A percentile compares a stretch with the other conserved stretches of the same genome.
phyloP scores from a whole-genome alignment of 2,797 vertebrate genomes.

The Nannoperca obscura region DNA sequence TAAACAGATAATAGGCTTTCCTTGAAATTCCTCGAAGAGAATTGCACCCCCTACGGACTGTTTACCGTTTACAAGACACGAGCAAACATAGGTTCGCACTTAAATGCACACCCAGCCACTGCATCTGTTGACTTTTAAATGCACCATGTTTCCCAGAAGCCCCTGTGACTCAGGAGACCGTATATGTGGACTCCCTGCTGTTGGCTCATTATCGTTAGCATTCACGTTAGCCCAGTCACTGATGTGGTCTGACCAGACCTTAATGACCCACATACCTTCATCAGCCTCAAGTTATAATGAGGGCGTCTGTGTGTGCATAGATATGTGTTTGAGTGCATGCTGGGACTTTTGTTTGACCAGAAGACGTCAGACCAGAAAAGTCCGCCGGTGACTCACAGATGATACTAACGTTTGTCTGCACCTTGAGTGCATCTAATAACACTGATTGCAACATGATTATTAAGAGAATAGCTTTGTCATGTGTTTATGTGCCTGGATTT shows the following conservation, averaged over 20 bases:
- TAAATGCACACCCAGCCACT: conserved; percentile 61
- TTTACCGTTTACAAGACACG: conserved; percentile 77
- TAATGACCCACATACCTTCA: conserved; percentile 73
- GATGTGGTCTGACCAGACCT: conserved; percentile 75
- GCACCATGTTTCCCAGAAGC: conserved; percentile 81
- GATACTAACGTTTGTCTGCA: conserved; percentile 38
- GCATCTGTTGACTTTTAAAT: conserved; percentile 83
- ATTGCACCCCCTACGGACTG: conserved; percentile 71
- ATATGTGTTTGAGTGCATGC: conserved; percentile 42
- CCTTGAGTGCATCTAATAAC: conserved; percentile 37
- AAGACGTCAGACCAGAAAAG: conserved; percentile 49
- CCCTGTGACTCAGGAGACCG: conserved; percentile 74
- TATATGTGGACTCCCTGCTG: conserved; percentile 72
- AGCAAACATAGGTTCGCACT: conserved; percentile 65
- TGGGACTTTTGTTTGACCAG: conserved; percentile 46
- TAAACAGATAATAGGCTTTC: conserved; percentile 84
- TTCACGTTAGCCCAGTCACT: conserved; percentile 75
- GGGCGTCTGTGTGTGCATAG: conserved; percentile 6
- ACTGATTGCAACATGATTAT: conserved; percentile 54
- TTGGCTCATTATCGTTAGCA: conserved; percentile 74
- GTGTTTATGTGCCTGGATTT: conserved; percentile 53
- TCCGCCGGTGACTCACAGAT: conserved; percentile 57
- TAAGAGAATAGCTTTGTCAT: conserved; percentile 31
- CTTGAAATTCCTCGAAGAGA: conserved; percentile 77
- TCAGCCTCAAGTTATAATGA: conserved; percentile 56